A percentile compares a stretch with the other conserved stretches of the same genome.
phyloP scores from a whole-genome alignment of 2,888 invertebrate genomes.

The Pogonocherus hispidulus region DNA sequence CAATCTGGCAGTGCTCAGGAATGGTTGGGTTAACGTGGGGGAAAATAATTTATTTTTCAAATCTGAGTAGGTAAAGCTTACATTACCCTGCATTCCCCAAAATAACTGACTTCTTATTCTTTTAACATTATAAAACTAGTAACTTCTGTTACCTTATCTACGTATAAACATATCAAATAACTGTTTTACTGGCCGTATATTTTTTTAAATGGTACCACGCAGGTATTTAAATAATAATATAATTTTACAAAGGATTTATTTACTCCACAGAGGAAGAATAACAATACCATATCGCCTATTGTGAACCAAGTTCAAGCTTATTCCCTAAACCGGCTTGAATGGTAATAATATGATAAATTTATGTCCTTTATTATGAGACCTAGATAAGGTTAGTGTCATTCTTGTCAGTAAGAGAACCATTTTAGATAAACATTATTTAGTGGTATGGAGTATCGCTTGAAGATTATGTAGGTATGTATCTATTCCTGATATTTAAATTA shows the following conservation, averaged over 20 bases:
- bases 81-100: no score
- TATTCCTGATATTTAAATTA: not conserved
- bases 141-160: no score
- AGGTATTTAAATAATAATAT: not conserved
- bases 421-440: conserved; percentile 26
- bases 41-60: no score
- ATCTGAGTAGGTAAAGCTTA: no score
- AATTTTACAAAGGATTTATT: not conserved
- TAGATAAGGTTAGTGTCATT: conserved; percentile 43
- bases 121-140: no score
- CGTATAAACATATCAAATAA: not conserved
- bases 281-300: not conserved
- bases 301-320: not conserved
- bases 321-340: conserved; percentile 27
- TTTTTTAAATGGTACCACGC: not conserved
- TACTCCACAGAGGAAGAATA: not conserved
- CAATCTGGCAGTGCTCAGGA: no score
- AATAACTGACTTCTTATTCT: no score
- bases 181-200: not conserved
- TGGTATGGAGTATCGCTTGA: not conserved
- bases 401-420: conserved; percentile 13
- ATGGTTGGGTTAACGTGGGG: no score
- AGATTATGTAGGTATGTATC: not conserved
- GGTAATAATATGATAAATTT: conserved; percentile 49
- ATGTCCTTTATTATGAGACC: conserved; percentile 50